A percentile compares a stretch with the other conserved stretches of the same genome.
Conservation (phyloP, 2,113 vertebrate species). For the Pterophyllum scalare region DNA sequence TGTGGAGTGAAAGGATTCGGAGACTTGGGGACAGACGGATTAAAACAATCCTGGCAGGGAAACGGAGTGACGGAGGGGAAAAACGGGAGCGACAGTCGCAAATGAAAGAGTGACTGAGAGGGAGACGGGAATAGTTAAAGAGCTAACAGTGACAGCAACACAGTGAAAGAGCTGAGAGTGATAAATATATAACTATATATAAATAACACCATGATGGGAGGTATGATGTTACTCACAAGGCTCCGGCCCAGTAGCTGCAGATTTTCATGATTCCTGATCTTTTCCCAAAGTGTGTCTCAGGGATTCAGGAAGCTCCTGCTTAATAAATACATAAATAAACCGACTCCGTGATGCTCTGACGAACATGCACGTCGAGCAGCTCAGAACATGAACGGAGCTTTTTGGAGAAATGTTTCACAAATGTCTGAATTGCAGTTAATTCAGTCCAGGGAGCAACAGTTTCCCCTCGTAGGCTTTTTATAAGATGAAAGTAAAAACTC, state of each 20-base stretch:
- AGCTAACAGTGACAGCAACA: conserved; percentile 33
- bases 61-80: conserved; percentile 22
- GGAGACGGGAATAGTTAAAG: conserved; percentile 42
- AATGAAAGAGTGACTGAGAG: conserved; percentile 12
- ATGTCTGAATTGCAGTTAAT: no score
- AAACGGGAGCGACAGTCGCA: conserved; percentile 20
- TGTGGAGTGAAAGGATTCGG: conserved; percentile 13
- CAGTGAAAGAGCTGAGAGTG: not conserved
- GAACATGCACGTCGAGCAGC: not conserved
- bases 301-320: not conserved
- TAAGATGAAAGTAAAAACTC: not conserved
- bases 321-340: rapidly evolving
- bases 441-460: no score
- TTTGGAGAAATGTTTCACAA: no score
- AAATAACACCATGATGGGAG: not conserved
- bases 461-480: no score
- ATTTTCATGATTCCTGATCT: not conserved
- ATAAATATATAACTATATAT: conserved; percentile 2
- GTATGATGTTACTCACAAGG: no score
- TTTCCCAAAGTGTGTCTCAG: not conserved
- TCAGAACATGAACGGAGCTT: no score
- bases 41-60: conserved; percentile 16
- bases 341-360: not conserved
- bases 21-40: conserved; percentile 37
- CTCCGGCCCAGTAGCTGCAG: not conserved